Base-by-base conservation (phyloP, 2,888 invertebrate genomes). In the Drosophila lutescens region DNA sequence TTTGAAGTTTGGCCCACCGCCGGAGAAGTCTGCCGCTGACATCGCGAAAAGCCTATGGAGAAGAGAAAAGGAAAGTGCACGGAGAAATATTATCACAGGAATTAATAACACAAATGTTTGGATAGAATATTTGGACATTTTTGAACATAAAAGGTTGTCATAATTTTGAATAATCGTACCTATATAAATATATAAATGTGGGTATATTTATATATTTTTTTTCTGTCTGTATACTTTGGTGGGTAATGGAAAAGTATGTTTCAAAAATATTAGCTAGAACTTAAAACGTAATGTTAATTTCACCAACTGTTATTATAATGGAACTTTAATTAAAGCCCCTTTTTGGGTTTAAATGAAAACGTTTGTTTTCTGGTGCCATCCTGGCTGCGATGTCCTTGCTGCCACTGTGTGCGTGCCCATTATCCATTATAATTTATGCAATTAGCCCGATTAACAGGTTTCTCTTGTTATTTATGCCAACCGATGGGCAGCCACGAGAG, bases 361-460 rank as follows among this genome's bases (percentile, higher is more conserved):
- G 38, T 12, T 41, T 43, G 41, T 17, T 26, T 49, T 65, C 40
- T 32, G 44, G 17, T 30, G 49, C 43, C 55, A 55, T 59, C n/a
- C 53, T 34, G 38, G 12, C 54, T 66, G 17, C 5, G 13, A 26
- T 67, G 66, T 66, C 66, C 57, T 63, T 67, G 50, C 43, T 53
- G 53, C 7, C 30, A n/a, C n/a, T 23, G 26, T 55, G 41, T 74
- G 74, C 38, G 63, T 68, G 44, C 68, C 75, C 72, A 66, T 76
- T 79, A 76, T 74, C 71, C 70, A 77, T 75, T 76, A 84, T 87
- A 89, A 89, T 89, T 80, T 83, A 83, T 86, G 80, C 90, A 89
- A 89, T 90, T 90, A 90, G 83, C 83, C 74, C 81, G 81, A 90
- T 89, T 89, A 89, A 86, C 88, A 78, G 80, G 68, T 84, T 85